phyloP scores from a whole-genome alignment of 2,888 invertebrate species.

The Altica lythri region DNA sequence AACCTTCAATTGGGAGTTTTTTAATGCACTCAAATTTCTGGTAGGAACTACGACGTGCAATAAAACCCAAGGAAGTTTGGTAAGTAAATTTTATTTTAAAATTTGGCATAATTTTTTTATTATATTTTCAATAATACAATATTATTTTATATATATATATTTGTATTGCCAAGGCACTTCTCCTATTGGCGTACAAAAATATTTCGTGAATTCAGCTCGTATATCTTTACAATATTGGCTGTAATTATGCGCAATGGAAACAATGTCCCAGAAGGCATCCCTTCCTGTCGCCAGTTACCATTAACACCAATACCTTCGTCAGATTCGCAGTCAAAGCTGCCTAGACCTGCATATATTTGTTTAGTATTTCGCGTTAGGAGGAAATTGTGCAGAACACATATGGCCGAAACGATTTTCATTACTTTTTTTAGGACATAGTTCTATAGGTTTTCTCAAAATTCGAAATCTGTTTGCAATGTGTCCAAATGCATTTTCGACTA shows the following conservation, averaged over 20 bases:
- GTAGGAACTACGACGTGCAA: no score
- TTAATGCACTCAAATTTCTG: no score
- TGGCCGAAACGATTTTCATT: conserved; percentile 9
- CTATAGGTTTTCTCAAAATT: conserved; percentile 17
- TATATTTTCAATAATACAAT: no score
- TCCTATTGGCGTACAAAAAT: background rate
- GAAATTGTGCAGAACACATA: conserved; percentile 21
- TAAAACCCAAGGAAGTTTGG: no score
- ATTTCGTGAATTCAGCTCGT: background rate
- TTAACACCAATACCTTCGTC: conserved; percentile 3
- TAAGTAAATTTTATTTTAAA: no score
- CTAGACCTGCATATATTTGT: conserved; percentile 5
- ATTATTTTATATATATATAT: no score
- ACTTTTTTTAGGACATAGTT: conserved; percentile 12
- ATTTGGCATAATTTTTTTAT: no score
- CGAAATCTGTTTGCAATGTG: conserved; percentile 14
- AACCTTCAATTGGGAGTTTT: no score
- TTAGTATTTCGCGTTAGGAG: conserved; percentile 5
- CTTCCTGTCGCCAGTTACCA: background rate
- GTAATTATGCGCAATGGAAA: background rate
- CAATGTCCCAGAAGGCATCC: background rate
- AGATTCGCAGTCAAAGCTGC: conserved; percentile 12
- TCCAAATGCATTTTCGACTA: conserved; percentile 17
- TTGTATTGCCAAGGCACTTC: background rate
- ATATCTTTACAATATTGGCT: background rate